Evolutionary conservation across 1,140 invertebrate genomes (phyloP).

Genomic region (Branchinecta lynchi): DNA sequence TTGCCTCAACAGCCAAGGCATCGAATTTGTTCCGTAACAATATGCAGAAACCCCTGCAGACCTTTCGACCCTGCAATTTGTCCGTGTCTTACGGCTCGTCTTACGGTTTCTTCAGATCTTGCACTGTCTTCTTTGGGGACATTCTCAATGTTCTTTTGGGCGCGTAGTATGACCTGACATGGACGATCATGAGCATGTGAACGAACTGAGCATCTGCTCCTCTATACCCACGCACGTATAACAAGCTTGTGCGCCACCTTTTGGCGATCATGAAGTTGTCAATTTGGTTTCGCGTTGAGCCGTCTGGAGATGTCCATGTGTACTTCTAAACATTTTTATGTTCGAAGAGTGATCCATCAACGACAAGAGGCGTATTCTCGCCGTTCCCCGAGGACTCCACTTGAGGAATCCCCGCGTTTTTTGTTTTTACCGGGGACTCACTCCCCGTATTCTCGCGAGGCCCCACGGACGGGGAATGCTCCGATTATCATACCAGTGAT

Average conservation of each 20-base stretch:
- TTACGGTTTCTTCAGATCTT: slow-evolving; percentile 6
- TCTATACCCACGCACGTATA: slow-evolving; percentile 5
- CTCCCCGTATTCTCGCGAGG: too few species aligned
- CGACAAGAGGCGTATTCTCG: too few species aligned
- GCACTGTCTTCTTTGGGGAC: neutral
- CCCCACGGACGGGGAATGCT: too few species aligned
- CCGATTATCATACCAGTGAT: too few species aligned
- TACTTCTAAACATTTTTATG: neutral
- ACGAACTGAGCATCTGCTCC: neutral
- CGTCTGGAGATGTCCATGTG: slow-evolving; percentile 8
- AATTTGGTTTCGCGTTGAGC: slow-evolving; percentile 9
- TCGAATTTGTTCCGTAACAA: too few species aligned
- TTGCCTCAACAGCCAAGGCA: too few species aligned
- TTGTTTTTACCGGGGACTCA: too few species aligned
- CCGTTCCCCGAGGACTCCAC: too few species aligned
- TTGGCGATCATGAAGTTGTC: slow-evolving; percentile 1
- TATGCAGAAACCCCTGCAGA: slow-evolving; percentile 8
- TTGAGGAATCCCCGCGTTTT: too few species aligned
- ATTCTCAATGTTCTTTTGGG: too few species aligned
- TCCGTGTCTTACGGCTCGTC: too few species aligned
- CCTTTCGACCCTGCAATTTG: slow-evolving; percentile 9
- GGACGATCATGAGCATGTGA: slow-evolving; percentile 8
- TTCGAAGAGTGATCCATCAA: slow-evolving; percentile 4
- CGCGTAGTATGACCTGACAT: slow-evolving; percentile 4
- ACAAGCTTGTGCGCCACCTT: neutral